Evolutionary conservation across 2,797 vertebrate genomes (phyloP).

Genomic region (Megaceryle alcyon): DNA sequence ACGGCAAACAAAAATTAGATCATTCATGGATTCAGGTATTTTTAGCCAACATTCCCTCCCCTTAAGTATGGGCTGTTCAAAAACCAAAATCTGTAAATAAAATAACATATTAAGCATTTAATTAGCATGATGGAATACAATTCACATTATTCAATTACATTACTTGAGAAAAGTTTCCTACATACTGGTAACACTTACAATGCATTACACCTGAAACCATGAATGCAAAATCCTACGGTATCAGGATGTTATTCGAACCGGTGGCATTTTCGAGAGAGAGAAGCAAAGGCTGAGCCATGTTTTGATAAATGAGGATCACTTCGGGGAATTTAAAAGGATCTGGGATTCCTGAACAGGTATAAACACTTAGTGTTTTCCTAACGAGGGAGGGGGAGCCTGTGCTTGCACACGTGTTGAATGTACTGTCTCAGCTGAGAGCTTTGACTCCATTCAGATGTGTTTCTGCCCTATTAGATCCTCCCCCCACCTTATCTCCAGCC

Average conservation of each 20-base stretch:
- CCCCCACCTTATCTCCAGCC: not conserved
- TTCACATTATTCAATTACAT: not conserved
- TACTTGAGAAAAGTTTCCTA: slow-evolving; percentile 1
- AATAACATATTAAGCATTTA: not conserved
- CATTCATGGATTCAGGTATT: not conserved
- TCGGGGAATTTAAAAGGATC: not conserved
- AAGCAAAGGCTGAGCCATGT: not conserved
- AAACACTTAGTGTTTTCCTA: not conserved
- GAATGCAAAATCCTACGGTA: not conserved
- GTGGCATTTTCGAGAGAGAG: not conserved
- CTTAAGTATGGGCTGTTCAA: not conserved
- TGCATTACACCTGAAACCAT: not conserved
- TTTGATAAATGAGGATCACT: not conserved
- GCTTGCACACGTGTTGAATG: not conserved
- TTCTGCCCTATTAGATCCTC: not conserved
- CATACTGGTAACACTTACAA: not conserved
- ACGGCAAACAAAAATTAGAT: not conserved
- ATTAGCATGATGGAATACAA: not conserved
- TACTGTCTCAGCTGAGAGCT: not conserved
- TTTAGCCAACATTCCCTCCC: not conserved
- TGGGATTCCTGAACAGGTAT: not conserved
- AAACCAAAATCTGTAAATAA: not conserved
- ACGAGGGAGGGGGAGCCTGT: not conserved
- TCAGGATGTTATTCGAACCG: not conserved
- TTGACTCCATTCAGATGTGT: not conserved